These are phyloP conservation scores for Heliothis subflexa DNA, from an alignment of 1,140 invertebrate genomes.

Conservation along the genomic window DNA sequence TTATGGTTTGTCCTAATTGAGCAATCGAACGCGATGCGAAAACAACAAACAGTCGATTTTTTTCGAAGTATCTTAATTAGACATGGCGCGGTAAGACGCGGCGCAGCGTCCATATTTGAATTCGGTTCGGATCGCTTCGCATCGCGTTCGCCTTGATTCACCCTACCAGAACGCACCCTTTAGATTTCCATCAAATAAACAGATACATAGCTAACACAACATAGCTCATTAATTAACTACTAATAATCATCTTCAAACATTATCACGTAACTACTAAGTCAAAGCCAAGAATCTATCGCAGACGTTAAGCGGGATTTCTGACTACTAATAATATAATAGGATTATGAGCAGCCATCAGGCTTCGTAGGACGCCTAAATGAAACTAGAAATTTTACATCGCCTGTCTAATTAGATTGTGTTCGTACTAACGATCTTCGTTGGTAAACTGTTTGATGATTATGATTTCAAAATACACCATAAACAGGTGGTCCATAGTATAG, in stretches of 20 bases:
- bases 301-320: slow-evolving; percentile 43
- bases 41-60: too few relatives aligned
- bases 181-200: too few relatives aligned
- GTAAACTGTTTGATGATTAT: not conserved
- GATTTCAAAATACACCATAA: not conserved
- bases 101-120: too few relatives aligned
- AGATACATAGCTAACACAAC: too few relatives aligned
- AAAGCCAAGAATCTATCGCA: not conserved
- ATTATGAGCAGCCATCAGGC: slow-evolving; percentile 45
- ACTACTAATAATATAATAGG: slow-evolving; percentile 45
- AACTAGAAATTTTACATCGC: slow-evolving; percentile 36
- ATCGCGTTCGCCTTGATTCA: too few relatives aligned
- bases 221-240: not conserved
- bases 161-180: too few relatives aligned
- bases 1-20: too few relatives aligned
- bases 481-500: too few relatives aligned
- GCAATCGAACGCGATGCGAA: too few relatives aligned
- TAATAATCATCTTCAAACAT: not conserved
- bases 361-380: slow-evolving; percentile 37
- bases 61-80: too few relatives aligned
- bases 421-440: slow-evolving; percentile 11
- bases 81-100: too few relatives aligned
- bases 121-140: too few relatives aligned
- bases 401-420: slow-evolving; percentile 23
- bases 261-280: not conserved